These are phyloP conservation scores for Petrocephalus schoutedeni DNA, from an alignment of 2,797 vertebrate genomes.

Conservation along the genomic window DNA sequence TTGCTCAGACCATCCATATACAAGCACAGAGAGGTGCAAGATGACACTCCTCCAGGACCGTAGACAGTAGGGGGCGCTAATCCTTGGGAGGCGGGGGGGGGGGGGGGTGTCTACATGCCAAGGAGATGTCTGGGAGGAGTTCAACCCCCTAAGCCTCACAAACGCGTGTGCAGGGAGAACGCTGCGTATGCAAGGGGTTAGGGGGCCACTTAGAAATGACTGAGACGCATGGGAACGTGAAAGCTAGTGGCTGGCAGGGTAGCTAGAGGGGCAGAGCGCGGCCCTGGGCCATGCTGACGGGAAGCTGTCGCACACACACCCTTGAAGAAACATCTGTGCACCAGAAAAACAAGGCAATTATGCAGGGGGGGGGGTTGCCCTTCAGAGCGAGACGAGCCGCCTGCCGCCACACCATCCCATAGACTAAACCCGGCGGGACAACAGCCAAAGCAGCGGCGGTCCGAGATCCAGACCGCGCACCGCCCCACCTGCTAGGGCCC, in stretches of 20 bases:
- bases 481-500: conserved; percentile 50
- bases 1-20: neutral
- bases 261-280: conserved; percentile 33
- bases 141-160: neutral
- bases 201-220: neutral
- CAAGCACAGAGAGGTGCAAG: neutral
- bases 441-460: conserved; percentile 23
- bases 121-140: neutral
- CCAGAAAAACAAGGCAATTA: conserved; percentile 51
- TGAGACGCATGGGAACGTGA: neutral
- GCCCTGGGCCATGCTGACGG: conserved; percentile 32
- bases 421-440: conserved; percentile 11
- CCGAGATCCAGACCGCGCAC: conserved; percentile 3
- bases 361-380: conserved; percentile 29
- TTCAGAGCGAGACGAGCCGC: conserved; percentile 22
- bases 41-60: neutral
- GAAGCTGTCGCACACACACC: conserved; percentile 40
- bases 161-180: neutral
- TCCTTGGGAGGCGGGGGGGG: no score
- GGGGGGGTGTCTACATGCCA: neutral
- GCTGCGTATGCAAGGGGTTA: neutral
- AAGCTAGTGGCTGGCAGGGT: conserved; percentile 31
- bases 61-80: no score
- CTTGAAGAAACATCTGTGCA: conserved; percentile 49
- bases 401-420: conserved; percentile 35